phyloP scores from a whole-genome alignment of 1,140 invertebrate species.

The Euura lappo region DNA sequence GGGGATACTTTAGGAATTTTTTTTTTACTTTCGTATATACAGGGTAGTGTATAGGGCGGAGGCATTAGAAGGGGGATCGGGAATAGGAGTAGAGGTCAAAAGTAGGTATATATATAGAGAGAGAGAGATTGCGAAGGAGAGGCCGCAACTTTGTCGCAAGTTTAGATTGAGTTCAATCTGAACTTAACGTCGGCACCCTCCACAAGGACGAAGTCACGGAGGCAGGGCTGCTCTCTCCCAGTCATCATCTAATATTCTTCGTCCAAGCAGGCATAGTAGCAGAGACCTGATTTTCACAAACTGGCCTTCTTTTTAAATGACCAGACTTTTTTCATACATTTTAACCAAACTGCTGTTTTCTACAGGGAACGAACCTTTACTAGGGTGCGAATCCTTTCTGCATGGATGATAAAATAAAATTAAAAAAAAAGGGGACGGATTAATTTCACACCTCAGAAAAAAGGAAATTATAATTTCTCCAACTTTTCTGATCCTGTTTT shows the following conservation, averaged over 20 bases:
- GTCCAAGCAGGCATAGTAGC: neutral
- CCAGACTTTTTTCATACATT: neutral
- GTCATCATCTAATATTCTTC: constrained; percentile 1
- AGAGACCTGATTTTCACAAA: neutral
- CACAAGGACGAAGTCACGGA: neutral
- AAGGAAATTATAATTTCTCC: no score
- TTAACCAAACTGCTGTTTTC: no score
- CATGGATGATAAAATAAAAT: no score
- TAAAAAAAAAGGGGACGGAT: no score
- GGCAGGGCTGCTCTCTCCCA: neutral
- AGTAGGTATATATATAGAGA: neutral
- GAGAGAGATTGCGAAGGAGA: constrained; percentile 30
- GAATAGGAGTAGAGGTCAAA: neutral
- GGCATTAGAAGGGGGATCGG: neutral
- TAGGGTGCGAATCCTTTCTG: no score
- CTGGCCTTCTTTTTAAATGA: neutral
- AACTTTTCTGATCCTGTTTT: no score
- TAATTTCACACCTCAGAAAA: no score
- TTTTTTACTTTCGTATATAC: neutral
- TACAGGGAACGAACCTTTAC: no score
- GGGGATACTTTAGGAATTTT: neutral
- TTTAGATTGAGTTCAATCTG: constrained; percentile 48
- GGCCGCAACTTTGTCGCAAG: constrained; percentile 36
- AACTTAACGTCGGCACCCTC: constrained; percentile 9
- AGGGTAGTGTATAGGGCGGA: neutral